These are phyloP conservation scores for Coluber constrictor DNA, from an alignment of 2,797 vertebrate genomes.

Conservation along the genomic window DNA sequence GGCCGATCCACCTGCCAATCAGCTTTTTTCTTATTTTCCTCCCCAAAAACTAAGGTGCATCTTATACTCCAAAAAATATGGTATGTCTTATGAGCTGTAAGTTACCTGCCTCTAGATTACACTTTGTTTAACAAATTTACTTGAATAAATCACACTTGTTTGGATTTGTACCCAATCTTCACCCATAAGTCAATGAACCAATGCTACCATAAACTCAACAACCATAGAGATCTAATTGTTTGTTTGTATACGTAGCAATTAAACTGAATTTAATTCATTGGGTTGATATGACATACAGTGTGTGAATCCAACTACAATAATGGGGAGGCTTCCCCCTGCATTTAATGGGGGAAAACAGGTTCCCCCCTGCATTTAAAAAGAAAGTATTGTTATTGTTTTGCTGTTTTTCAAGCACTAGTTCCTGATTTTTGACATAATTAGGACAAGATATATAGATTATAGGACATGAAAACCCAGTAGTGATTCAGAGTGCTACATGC, in stretches of 20 bases:
- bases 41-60: no score
- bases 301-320: not conserved
- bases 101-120: not conserved
- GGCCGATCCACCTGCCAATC: no score
- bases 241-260: not conserved
- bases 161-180: not conserved
- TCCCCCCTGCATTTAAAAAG: not conserved
- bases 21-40: no score
- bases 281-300: not conserved
- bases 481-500: not conserved
- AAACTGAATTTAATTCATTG: not conserved
- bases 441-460: constrained; percentile 18
- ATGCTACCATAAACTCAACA: not conserved
- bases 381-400: not conserved
- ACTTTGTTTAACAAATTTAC: not conserved
- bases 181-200: not conserved
- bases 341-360: not conserved
- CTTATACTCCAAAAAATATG: no score
- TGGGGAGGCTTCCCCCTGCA: not conserved
- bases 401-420: not conserved
- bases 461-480: constrained; percentile 1
- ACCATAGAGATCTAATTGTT: not conserved
- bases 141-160: not conserved
- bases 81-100: not conserved
- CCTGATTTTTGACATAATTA: not conserved